These are phyloP conservation scores for Zaprionus gabonicus DNA, from an alignment of 1,140 invertebrate genomes.

Conservation along the genomic window DNA sequence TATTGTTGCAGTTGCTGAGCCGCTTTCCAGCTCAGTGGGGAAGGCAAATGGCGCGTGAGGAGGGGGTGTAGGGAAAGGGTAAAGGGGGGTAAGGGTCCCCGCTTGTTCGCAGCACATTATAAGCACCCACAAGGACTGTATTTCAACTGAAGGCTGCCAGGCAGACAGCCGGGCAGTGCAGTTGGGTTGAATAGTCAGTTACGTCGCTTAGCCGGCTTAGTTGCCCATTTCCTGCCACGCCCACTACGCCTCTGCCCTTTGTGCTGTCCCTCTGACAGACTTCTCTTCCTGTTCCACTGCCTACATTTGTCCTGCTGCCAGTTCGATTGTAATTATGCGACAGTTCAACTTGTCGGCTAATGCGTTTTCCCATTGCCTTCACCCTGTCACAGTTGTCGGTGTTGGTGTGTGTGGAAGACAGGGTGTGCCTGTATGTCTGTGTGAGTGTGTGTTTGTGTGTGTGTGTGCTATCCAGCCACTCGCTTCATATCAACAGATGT, in stretches of 20 bases:
- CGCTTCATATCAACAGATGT: conserved; percentile 49
- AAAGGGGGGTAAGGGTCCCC: no score
- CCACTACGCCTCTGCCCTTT: neutral
- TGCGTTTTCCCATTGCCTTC: conserved; percentile 55
- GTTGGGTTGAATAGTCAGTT: conserved; percentile 27
- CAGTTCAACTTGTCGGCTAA: conserved; percentile 72
- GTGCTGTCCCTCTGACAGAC: neutral
- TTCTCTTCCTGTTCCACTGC: neutral
- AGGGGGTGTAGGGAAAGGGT: neutral
- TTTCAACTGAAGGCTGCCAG: conserved; percentile 18
- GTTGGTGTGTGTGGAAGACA: conserved; percentile 6
- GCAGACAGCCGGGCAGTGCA: neutral
- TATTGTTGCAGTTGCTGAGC: conserved; percentile 30
- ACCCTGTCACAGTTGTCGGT: neutral
- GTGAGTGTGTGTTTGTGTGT: neutral
- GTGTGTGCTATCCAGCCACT: neutral
- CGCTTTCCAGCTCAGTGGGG: conserved; percentile 5
- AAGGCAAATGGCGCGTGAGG: neutral
- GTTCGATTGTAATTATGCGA: conserved; percentile 75
- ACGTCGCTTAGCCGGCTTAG: conserved; percentile 38
- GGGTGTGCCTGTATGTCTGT: neutral
- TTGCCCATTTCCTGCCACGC: conserved; percentile 56
- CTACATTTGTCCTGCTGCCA: conserved; percentile 15
- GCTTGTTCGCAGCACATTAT: conserved; percentile 4
- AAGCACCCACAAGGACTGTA: conserved; percentile 3